Conservation (phyloP, 2,797 vertebrate species). For the Molossus molossus region DNA sequence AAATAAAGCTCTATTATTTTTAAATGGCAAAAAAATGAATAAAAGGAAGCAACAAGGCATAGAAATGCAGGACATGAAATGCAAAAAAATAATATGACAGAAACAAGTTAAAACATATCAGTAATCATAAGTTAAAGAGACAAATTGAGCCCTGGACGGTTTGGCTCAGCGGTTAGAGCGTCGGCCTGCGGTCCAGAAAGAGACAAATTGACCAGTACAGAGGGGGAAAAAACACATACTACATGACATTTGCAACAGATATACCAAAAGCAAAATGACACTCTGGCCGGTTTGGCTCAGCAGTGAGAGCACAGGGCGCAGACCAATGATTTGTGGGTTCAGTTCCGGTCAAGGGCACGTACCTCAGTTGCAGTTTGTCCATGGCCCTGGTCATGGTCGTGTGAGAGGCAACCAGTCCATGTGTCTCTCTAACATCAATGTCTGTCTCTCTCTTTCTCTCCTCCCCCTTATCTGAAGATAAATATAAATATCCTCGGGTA, state of each 20-base stretch:
- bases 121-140: slow-evolving; percentile 34
- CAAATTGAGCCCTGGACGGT: background rate
- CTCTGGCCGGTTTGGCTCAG: too few species aligned
- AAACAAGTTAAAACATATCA: slow-evolving; percentile 47
- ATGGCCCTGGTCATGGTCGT: too few species aligned
- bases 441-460: too few species aligned
- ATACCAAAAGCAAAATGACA: slow-evolving; percentile 24
- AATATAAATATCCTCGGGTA: too few species aligned
- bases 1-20: slow-evolving; percentile 47
- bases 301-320: too few species aligned
- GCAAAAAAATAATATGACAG: slow-evolving; percentile 4
- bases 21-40: slow-evolving; percentile 34
- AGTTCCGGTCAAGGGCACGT: too few species aligned
- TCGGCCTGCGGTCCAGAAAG: background rate
- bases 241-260: slow-evolving; percentile 23
- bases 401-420: too few species aligned
- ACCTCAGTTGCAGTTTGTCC: too few species aligned
- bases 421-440: too few species aligned
- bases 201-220: background rate
- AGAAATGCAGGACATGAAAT: background rate
- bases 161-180: too few species aligned
- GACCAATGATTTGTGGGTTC: too few species aligned
- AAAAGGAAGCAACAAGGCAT: background rate
- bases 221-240: background rate
- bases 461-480: too few species aligned